A percentile compares a stretch with the other conserved stretches of the same genome.
These are phyloP conservation scores for Octonoba sinensis DNA, from an alignment of 2,888 invertebrate genomes.

Conservation along the genomic window DNA sequence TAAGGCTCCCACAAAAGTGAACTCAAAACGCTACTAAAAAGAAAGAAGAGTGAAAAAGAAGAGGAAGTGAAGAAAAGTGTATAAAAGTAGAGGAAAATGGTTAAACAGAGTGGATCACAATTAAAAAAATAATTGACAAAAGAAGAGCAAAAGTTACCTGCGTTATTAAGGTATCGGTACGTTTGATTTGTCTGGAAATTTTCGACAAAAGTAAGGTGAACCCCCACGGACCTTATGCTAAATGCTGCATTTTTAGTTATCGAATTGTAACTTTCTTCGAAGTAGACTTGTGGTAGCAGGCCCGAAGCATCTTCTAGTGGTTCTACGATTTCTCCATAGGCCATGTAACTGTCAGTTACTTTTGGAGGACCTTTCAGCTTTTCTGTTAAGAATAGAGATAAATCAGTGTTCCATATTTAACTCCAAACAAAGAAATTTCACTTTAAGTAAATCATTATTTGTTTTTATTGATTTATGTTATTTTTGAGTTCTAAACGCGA, in stretches of 20 bases:
- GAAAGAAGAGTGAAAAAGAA: no score
- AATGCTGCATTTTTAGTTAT: not conserved
- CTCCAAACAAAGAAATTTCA: not conserved
- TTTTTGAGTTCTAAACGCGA: no score
- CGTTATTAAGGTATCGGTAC: not conserved
- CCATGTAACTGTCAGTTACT: not conserved
- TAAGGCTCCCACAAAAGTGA: no score
- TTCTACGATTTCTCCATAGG: conserved; percentile 3
- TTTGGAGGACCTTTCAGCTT: not conserved
- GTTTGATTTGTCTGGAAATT: not conserved
- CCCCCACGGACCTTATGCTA: not conserved
- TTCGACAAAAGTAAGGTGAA: not conserved
- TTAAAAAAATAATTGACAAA: no score
- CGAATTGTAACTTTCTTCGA: conserved; percentile 2
- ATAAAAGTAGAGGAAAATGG: no score
- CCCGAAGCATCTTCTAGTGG: not conserved
- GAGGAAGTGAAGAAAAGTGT: no score
- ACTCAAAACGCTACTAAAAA: no score
- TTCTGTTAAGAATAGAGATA: not conserved
- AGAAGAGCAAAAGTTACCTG: no score
- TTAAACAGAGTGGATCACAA: no score
- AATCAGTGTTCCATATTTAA: not conserved
- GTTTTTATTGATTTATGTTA: no score
- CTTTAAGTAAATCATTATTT: no score
- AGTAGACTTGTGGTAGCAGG: not conserved